These are phyloP conservation scores for Arvicanthis niloticus DNA, from an alignment of 2,113 vertebrate species.

Conservation along the genomic window DNA sequence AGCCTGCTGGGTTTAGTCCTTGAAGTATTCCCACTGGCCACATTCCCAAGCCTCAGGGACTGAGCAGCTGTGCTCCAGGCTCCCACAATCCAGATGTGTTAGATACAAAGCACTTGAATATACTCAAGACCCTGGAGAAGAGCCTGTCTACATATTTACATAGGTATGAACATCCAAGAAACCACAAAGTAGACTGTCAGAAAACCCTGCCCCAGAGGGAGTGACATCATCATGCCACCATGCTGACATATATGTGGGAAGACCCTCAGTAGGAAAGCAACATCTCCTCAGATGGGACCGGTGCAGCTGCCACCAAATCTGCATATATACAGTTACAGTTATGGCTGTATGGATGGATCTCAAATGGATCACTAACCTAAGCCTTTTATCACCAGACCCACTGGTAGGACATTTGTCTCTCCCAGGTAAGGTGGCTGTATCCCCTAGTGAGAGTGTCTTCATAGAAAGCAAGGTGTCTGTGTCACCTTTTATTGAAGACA, in stretches of 20 bases:
- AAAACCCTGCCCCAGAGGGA: background rate
- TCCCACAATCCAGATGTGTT: background rate
- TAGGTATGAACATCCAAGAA: background rate
- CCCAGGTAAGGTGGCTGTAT: background rate
- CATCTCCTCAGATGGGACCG: fast-evolving
- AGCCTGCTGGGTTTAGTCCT: background rate
- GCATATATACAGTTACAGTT: fast-evolving
- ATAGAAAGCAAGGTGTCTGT: background rate
- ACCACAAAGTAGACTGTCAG: background rate
- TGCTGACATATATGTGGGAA: background rate
- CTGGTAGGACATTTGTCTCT: background rate
- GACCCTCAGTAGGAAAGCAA: background rate
- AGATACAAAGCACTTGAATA: background rate
- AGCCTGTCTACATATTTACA: background rate
- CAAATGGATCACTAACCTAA: fast-evolving
- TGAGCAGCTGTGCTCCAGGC: no score
- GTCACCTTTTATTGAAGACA: background rate
- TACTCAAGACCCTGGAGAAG: background rate
- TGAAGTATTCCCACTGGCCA: fast-evolving
- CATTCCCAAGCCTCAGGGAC: background rate
- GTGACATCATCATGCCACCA: background rate
- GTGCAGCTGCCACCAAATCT: no score
- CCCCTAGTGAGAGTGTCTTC: fast-evolving
- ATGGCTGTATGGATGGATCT: fast-evolving
- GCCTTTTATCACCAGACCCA: background rate